phyloP scores from a whole-genome alignment of 2,113 vertebrate species.

The Orientallactaga bullata region DNA sequence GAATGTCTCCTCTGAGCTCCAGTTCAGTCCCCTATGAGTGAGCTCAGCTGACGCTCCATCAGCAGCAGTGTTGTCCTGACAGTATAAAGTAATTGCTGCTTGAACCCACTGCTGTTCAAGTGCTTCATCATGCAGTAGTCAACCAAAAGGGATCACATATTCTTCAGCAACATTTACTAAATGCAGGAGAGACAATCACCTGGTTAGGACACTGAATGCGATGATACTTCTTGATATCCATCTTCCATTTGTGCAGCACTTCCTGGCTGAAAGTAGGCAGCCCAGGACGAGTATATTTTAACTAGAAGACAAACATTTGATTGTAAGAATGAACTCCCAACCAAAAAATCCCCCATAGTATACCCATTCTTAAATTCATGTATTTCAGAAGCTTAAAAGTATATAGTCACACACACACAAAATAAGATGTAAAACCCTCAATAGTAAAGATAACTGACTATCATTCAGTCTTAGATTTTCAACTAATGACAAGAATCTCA shows the following conservation, averaged over 20 bases:
- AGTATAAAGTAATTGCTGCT: slow-evolving; percentile 1
- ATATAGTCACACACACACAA: background rate
- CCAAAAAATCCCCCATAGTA: slow-evolving; percentile 20
- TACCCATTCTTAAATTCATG: background rate
- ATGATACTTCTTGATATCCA: slow-evolving; percentile 95
- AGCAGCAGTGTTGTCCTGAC: background rate
- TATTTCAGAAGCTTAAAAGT: slow-evolving; percentile 37
- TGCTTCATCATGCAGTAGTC: slow-evolving; percentile 25
- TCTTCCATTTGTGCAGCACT: slow-evolving; percentile 96
- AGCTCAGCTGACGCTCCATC: background rate
- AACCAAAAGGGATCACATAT: background rate
- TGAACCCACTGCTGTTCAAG: slow-evolving; percentile 2
- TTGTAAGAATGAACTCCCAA: slow-evolving; percentile 43
- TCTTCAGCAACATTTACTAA: slow-evolving; percentile 47
- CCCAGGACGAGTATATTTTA: slow-evolving; percentile 96
- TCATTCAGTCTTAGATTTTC: background rate
- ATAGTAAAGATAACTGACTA: background rate
- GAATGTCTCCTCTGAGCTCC: background rate
- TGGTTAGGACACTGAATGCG: slow-evolving; percentile 96
- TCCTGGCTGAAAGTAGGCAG: slow-evolving; percentile 96
- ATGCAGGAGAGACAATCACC: slow-evolving; percentile 86
- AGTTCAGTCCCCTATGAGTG: background rate
- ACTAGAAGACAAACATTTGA: slow-evolving; percentile 84
- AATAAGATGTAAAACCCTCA: slow-evolving; percentile 1
- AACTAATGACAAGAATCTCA: slow-evolving; percentile 22